Base-by-base conservation (phyloP, 1,140 invertebrate species). In the Aphidius ervi region DNA sequence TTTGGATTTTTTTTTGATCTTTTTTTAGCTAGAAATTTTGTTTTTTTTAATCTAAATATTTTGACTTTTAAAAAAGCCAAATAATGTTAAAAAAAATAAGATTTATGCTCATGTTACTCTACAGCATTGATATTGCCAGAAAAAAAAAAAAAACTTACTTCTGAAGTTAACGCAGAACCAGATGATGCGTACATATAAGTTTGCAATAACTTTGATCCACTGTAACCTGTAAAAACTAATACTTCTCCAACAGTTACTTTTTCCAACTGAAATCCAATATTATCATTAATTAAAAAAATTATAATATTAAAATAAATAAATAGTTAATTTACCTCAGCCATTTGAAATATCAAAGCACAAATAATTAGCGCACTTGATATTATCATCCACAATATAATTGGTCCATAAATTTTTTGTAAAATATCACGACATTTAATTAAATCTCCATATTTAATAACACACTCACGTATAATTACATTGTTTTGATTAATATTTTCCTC, bases 301-400 rank as follows among this genome's bases (percentile, higher is more conserved):
- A 42, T 45, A 41, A n/a, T 16, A 40, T 37, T 10, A 10, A 23
- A 16, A 16, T 40, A 10, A 58, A 31, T 46, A 43, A 5, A 23
- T 48, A 8, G 5, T 9, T 37, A 20, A 39, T 52, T 63, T 64
- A 74, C 72, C 59, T 69, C 63, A 6, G 68, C 45, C 2, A 63
- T 31, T 58, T 74, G 72, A 57, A 67, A 74, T 45, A 69, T 63
- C 41, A 72, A n/a, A 2, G 61, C 54, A 45, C 72, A 74, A 5
- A 72, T 55, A 2, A 68, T 42, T 4, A 68, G 9, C 8, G 69
- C 68, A 37, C 63, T 69, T 0, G 68, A 61, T 9, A 64, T 0
- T 3, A 64, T 63, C 2, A 66, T 54, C 59, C 66, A 67, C 7
- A 72, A 6, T 4, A 69, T 53, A 1, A 71, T 47, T 1, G 68